Base-by-base conservation (phyloP, 2,113 vertebrate genomes). In the Cyphomyrus plagiostoma region DNA sequence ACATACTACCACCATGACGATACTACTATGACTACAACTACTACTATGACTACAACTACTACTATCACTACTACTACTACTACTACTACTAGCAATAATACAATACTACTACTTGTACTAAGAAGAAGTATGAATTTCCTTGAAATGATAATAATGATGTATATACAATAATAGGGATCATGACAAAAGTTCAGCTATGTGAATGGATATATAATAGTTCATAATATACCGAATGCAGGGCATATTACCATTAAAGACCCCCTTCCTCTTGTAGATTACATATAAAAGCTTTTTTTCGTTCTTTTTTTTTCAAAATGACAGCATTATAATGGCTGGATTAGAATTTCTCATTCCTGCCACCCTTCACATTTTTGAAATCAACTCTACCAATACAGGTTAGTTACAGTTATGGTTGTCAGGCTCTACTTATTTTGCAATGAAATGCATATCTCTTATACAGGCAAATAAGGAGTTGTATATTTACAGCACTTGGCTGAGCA, bases 161-260 rank as follows among this genome's bases (percentile, higher is more conserved):
- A 70, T 70, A 30, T 70, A 70, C 11, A 70, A 66, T 66, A 26
- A 26, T 26, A 66, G 9, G 62, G 62, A 66, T 66, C 62, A 70
- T 70, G 48, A 93, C 92, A 94, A 93, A 93, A 94, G 89, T 87
- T 83, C 89, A 93, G 89, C 88, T 0, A 17, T 92, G 92, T 91
- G 89, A 95, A 94, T 94, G 92, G 91, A 92, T 95, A 92, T 94
- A 91, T 93, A 94, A 95, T 96, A 96, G 95, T 96, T 95, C 93
- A 94, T 96, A 95, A 96, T 95, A 93, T 95, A 95, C 93, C 56
- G 89, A 95, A 95, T 92, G 93, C 90, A 93, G 93, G 95, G 95
- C 94, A 92, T 89, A 93, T 70, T 70, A 95, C 96, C 46, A 46
- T 13, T 84, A 23, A 23, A 23, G 94, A 93, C 92, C 94, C 92